These are phyloP conservation scores for Notiomystis cincta DNA, from an alignment of 2,113 vertebrate genomes.

Conservation along the genomic window DNA sequence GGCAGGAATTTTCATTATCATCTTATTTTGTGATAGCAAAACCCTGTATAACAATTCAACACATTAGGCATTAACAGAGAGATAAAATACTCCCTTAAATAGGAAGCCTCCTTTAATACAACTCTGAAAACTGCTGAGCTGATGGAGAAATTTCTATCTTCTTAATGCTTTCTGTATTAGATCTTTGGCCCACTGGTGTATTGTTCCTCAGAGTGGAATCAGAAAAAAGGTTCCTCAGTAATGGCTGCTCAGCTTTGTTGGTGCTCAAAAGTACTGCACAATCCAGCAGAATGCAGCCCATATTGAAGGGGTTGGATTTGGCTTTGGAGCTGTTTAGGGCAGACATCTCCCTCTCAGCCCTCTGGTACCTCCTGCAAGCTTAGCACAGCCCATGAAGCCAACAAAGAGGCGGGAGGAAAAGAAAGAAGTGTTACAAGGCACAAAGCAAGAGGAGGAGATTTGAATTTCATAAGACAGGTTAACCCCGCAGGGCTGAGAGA, in stretches of 20 bases:
- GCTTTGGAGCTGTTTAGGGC: background rate
- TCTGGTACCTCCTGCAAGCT: background rate
- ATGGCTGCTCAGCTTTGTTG: background rate
- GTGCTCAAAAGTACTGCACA: background rate
- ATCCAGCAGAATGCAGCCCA: background rate
- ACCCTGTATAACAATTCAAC: slow-evolving; percentile 21
- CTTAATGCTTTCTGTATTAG: slow-evolving; percentile 17
- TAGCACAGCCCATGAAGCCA: slow-evolving; percentile 12
- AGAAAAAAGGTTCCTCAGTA: background rate
- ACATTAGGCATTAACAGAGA: slow-evolving; percentile 27
- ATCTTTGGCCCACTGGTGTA: slow-evolving; percentile 24
- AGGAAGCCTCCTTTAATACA: slow-evolving; percentile 2
- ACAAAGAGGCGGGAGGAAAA: background rate
- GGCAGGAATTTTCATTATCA: slow-evolving; percentile 14
- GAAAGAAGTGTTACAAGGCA: slow-evolving; percentile 23
- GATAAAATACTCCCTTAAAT: slow-evolving; percentile 44
- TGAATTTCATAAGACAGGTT: slow-evolving; percentile 72
- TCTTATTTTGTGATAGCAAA: slow-evolving; percentile 45
- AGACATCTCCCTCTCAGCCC: background rate
- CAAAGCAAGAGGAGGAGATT: slow-evolving; percentile 54
- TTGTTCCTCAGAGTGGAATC: background rate
- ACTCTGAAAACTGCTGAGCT: slow-evolving; percentile 23
- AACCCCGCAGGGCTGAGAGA: slow-evolving; percentile 65
- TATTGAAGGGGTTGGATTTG: background rate
- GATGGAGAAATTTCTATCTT: slow-evolving; percentile 44